phyloP scores from a whole-genome alignment of 2,797 vertebrate species.

The Cyprinodon diabolis region DNA sequence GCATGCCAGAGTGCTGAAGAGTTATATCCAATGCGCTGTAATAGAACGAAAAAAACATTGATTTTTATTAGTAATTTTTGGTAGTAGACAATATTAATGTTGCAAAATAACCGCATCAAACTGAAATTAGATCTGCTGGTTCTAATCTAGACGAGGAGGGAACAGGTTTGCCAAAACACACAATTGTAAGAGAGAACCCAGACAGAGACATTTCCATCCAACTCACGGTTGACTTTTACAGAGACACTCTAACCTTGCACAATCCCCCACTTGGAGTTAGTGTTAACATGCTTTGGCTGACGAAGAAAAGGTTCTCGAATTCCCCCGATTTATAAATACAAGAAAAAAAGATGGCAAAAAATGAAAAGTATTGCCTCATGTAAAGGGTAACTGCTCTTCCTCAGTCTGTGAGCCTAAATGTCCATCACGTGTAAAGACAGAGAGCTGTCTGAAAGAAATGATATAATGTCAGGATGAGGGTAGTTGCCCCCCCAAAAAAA shows the following conservation, averaged over 20 bases:
- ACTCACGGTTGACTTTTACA: constrained; percentile 28
- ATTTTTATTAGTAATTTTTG: background rate
- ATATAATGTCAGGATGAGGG: constrained; percentile 27
- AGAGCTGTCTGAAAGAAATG: constrained; percentile 23
- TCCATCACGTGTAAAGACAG: constrained; percentile 52
- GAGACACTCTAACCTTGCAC: constrained; percentile 42
- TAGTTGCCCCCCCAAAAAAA: background rate
- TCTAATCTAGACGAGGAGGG: constrained; percentile 21
- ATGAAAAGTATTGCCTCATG: constrained; percentile 66
- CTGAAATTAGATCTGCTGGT: background rate
- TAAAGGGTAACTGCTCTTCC: constrained; percentile 18
- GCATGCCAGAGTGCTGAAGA: background rate
- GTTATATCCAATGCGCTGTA: background rate
- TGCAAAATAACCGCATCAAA: background rate
- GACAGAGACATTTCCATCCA: constrained; percentile 50
- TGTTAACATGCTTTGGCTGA: constrained; percentile 54
- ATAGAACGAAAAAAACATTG: background rate
- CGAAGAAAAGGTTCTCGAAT: constrained; percentile 14
- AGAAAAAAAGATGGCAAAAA: constrained; percentile 45
- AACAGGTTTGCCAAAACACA: constrained; percentile 37
- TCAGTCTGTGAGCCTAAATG: constrained; percentile 41
- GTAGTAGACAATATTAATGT: background rate
- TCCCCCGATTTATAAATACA: constrained; percentile 49
- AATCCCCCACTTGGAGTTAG: constrained; percentile 56
- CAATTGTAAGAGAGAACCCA: constrained; percentile 57